phyloP scores from a whole-genome alignment of 2,113 vertebrate genomes.

The Sterrhoptilus dennistouni region DNA sequence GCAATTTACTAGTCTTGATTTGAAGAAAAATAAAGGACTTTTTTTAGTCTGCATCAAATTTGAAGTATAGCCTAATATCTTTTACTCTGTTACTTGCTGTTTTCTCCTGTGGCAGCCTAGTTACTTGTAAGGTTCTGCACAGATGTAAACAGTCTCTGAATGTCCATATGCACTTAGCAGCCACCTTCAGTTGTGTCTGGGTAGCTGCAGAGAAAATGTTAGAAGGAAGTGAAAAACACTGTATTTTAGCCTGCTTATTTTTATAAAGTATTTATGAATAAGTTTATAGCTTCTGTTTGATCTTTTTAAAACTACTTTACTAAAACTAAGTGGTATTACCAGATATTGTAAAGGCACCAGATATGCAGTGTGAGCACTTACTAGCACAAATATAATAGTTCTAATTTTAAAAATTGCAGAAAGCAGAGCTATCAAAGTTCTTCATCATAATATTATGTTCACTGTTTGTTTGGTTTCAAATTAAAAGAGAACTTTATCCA shows the following conservation, averaged over 20 bases:
- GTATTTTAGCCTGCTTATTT: neutral
- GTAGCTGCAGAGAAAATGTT: neutral
- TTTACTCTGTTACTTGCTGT: neutral
- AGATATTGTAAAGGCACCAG: neutral
- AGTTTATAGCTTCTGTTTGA: neutral
- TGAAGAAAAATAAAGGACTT: neutral
- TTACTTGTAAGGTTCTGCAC: neutral
- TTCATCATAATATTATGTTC: neutral
- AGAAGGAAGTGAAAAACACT: fast-evolving
- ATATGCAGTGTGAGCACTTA: neutral
- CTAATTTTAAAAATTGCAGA: neutral
- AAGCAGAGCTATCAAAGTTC: neutral
- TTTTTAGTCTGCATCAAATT: neutral
- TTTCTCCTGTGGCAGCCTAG: neutral
- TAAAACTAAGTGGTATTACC: neutral
- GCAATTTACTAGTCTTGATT: neutral
- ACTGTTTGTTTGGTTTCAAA: neutral
- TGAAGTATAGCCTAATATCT: neutral
- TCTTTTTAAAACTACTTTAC: neutral
- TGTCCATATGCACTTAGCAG: neutral
- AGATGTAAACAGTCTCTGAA: neutral
- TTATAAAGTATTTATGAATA: neutral
- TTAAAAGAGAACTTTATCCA: neutral
- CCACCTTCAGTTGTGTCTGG: neutral
- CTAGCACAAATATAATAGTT: neutral